Conservation (phyloP, 2,113 vertebrate species). For the Galbula dea region DNA sequence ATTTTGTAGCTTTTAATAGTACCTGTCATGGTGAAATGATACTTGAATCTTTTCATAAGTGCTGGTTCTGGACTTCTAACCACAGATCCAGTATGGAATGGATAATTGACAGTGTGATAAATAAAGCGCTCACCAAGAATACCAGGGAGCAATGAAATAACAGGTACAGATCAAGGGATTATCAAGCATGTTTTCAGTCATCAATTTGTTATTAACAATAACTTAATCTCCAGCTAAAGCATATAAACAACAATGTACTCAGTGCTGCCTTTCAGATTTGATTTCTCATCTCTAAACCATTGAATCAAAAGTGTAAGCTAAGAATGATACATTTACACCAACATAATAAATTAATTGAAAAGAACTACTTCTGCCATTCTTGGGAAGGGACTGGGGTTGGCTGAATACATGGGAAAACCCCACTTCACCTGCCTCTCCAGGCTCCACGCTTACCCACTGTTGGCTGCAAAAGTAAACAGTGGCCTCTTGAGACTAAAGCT, state of each 20-base stretch:
- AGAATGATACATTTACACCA: not conserved
- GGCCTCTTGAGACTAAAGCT: not conserved
- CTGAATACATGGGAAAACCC: rapidly evolving
- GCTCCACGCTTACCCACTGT: rapidly evolving
- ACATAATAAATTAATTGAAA: not conserved
- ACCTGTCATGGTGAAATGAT: not conserved
- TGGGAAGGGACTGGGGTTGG: not conserved
- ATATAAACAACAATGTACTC: not conserved
- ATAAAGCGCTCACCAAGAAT: not conserved
- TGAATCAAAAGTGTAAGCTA: not conserved
- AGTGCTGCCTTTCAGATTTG: conserved; percentile 9
- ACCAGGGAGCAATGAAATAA: conserved; percentile 1
- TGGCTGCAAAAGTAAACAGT: not conserved
- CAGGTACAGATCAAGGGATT: conserved; percentile 51
- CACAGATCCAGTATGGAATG: not conserved
- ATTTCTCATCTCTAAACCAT: not conserved
- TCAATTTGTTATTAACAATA: conserved; percentile 47
- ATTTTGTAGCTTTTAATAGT: not conserved
- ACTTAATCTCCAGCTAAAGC: conserved; percentile 37
- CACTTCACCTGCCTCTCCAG: not conserved
- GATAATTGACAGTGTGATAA: conserved; percentile 6
- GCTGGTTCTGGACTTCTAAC: not conserved
- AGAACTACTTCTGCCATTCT: not conserved
- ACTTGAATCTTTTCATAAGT: not conserved
- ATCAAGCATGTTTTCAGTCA: conserved; percentile 20